Evolutionary conservation across 2,888 invertebrate species (phyloP), one percentile per base, ranked within the genome.

Genomic region (Linyphia triangularis): DNA sequence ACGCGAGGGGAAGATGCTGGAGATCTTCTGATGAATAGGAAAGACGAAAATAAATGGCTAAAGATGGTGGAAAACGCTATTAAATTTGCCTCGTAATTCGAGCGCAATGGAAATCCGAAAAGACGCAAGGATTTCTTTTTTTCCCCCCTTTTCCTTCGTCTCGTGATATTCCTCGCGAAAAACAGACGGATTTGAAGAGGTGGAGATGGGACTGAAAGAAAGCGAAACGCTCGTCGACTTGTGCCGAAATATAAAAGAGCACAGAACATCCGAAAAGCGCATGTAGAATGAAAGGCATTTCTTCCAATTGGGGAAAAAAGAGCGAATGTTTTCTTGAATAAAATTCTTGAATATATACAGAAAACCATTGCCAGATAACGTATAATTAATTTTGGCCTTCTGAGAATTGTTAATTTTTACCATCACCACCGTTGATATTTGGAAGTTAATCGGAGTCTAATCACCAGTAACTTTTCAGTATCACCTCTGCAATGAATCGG

Each of bases 61-160:
- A 77, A 73, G 59, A 73, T 69, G 40, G 63, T 57, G 63, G 69
- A 86, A 86, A 86, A 81, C 70, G 40, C 61, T 72, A 81, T 81
- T 81, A 81, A 81, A 69, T 81, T 81, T 81, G 79, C 79, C 69
- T 81, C 79, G 57, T 67, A 81, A 81, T 81, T 69, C 67, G 65
- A 28, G 37, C 28, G 33, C 57, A 43, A 57, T 22, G 28, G 28
- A 81, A 67, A 81, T 69, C 51, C 57, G 43, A 79, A 79, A 67
- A 69, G 79, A 57, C 65, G 51, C 19, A 22, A 1, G 28, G 13
- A 19, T 43, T 43, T 33, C n/a, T 33, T 33, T n/a, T 24, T 24
- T 26, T 16, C 19, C 7, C n/a, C 33, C 30, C 33, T 28, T 67
- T 33, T 19, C n/a, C 2, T 67, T 33, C 2, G 7, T 63, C 24